Evolutionary conservation across 2,888 invertebrate species (phyloP), one percentile per base, ranked within the genome.

Genomic region (Drosophila maculinotata): DNA sequence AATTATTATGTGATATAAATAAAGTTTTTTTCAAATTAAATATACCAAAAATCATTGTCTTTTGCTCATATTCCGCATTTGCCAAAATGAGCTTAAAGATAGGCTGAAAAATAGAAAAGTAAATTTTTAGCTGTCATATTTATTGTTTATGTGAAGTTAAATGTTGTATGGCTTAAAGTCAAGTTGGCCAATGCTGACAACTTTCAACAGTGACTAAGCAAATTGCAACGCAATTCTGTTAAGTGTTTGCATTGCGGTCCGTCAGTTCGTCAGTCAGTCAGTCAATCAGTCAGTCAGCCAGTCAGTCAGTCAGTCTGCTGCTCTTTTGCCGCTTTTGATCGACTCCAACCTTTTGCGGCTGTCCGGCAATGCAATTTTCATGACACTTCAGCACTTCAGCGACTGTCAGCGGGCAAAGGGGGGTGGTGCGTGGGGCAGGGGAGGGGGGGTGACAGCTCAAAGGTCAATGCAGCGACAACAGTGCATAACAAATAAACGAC

Each of bases 321-420:
- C n/a, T n/a, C n/a, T n/a, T n/a, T n/a, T n/a, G n/a, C n/a, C n/a
- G n/a, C n/a, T n/a, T n/a, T n/a, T 49, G 36, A 12, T 33, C 31
- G 35, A 26, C 14, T 26, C 41, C 10, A 33, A 33, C 26, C 35
- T 58, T 47, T 33, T 23, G 44, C 14, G 35, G 31, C 15, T 44
- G 60, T 35, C 52, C 38, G 42, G 41, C 60, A 39, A 45, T 71
- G 69, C 57, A 63, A 69, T 57, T 74, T 74, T 69, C 57, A 74
- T 69, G 64, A 63, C 69, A 68, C 58, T 69, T 69, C 54, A 63
- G 44, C 39, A 63, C 49, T 69, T 54, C 39, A 52, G 45, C 38
- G 26, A 51, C 36, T 67, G 54, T 42, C 38, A 31, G 28, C 2
- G 9, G 3, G 36, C 4, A 1, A 3, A 1, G 12, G 12, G 23